Evolutionary conservation across 2,888 invertebrate species (phyloP).

Genomic region (Volucella inflata): DNA sequence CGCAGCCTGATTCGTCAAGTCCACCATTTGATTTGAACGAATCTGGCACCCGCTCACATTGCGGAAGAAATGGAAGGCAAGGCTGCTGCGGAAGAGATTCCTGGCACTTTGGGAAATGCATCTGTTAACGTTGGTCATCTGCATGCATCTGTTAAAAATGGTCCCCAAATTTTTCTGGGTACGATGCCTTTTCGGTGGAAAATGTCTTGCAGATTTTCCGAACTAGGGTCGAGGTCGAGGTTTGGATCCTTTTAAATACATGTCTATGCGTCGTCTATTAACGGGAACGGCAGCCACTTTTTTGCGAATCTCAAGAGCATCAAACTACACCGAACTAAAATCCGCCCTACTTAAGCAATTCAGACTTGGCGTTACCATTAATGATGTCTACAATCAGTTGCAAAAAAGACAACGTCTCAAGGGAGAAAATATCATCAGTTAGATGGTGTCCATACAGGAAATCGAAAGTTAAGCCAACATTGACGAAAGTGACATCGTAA

Average conservation of each 20-base stretch:
- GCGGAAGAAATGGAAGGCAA: no score
- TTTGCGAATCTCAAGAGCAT: conserved; percentile 10
- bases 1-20: no score
- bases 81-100: no score
- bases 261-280: conserved; percentile 13
- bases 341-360: conserved; percentile 18
- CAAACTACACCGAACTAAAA: conserved; percentile 1
- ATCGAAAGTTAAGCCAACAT: no score
- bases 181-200: conserved; percentile 23
- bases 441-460: conserved; percentile 3
- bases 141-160: not conserved
- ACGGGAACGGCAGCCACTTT: conserved; percentile 24
- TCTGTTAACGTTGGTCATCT: no score
- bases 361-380: not conserved
- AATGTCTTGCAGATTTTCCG: conserved; percentile 30
- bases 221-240: not conserved
- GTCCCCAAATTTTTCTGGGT: conserved; percentile 34
- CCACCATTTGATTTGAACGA: no score
- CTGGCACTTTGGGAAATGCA: no score
- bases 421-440: not conserved
- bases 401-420: conserved; percentile 7
- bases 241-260: conserved; percentile 8
- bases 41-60: no score
- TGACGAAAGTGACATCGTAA: conserved; percentile 8
- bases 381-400: conserved; percentile 5